Base-by-base conservation (phyloP, 1,140 invertebrate species). In the Semibalanus balanoides region DNA sequence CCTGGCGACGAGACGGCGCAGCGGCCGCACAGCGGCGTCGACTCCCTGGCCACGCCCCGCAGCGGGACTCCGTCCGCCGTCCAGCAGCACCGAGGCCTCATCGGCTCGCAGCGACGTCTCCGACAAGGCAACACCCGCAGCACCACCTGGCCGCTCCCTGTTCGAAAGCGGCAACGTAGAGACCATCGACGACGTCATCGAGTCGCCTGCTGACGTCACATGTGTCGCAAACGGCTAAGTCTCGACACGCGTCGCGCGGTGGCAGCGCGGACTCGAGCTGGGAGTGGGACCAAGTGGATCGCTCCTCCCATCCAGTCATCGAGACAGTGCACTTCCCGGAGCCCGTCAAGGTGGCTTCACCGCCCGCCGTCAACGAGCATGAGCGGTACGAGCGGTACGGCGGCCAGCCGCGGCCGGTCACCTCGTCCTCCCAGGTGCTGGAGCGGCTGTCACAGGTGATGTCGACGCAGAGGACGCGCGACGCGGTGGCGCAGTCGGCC, bases 1-100 rank as follows among this genome's bases (percentile, higher is more conserved):
- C 51, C 51, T 25, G 51, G 11, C 51, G 51, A 64, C 22, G 51
- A 64, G 51, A 19, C 51, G 14, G 22, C 51, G 22, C 51, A 22
- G 22, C 51, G 51, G 22, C 51, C 51, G 51, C 51, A 11, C 51
- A 64, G 51, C 51, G 51, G 51, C 11, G 51, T 64, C 51, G 51
- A 64, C 51, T 64, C 51, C 1, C 78, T 73, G 43, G 77, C 78
- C 35, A 76, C 76, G 30, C 79, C 80, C 43, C 80, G 75, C 51
- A 19, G 35, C 11, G 14, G 51, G 11, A 1, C 51, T 1, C 7
- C 51, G 51, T 1, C 14, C 51, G 51, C 51, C 3, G 14, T 64
- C 51, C 51, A 64, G 51, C 51, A 25, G 51, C 51, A 64, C 51
- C 14, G 51, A 25, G 22, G 51, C 51, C 14, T 64, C 51, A 1